Conservation (phyloP, 2,113 vertebrate species). For the Heloderma charlesbogerti region DNA sequence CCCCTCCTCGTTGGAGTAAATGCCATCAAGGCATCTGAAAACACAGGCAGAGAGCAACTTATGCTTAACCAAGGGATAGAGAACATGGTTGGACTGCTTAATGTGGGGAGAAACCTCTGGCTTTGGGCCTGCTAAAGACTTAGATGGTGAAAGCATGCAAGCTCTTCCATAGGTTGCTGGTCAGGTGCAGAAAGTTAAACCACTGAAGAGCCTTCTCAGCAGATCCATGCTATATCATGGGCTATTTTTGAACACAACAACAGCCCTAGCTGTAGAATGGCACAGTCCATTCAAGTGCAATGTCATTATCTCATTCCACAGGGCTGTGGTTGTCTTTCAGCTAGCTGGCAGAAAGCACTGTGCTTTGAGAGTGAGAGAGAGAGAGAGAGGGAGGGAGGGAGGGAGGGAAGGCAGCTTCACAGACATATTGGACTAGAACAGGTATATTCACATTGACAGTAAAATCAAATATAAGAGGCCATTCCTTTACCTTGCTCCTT, state of each 20-base stretch:
- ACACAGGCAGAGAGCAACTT: neutral
- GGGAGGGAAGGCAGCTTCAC: neutral
- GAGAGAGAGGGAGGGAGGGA: neutral
- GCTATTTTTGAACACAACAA: neutral
- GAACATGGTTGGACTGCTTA: neutral
- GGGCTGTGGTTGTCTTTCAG: neutral
- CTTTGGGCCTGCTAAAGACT: neutral
- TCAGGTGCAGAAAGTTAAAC: neutral
- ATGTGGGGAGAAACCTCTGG: neutral
- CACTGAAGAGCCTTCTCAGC: neutral
- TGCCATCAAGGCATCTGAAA: neutral
- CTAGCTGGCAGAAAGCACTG: neutral
- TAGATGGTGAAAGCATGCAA: neutral
- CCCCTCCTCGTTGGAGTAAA: neutral
- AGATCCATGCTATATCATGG: neutral
- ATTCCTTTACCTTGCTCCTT: neutral
- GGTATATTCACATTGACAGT: neutral
- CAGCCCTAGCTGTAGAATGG: neutral
- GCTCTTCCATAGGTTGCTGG: no score
- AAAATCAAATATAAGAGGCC: neutral
- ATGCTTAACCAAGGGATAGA: neutral
- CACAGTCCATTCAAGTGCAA: accelerated
- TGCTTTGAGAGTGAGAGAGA: neutral
- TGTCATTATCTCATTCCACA: accelerated
- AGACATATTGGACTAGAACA: neutral